Evolutionary conservation across 2,113 vertebrate species (phyloP).

Genomic region (Nothocercus nigrocapillus): DNA sequence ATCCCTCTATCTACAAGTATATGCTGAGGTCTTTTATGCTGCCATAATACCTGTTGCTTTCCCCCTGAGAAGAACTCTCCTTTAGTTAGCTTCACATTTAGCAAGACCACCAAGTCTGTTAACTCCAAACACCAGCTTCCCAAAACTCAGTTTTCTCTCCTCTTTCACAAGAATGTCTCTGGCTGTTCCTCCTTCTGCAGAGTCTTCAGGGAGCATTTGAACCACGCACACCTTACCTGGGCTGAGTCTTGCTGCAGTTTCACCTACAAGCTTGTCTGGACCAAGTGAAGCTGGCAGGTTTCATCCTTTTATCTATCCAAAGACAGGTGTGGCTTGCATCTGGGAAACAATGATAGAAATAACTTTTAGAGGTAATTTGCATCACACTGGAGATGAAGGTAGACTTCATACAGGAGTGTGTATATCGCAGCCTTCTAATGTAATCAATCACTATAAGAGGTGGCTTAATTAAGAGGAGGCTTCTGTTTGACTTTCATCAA

Average conservation of each 20-base stretch:
- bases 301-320: background rate
- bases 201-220: background rate
- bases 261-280: background rate
- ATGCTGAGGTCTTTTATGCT: background rate
- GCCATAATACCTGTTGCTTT: background rate
- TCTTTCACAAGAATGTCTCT: background rate
- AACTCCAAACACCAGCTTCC: background rate
- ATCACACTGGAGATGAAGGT: background rate
- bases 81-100: background rate
- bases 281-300: rapidly evolving
- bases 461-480: background rate
- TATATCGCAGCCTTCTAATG: background rate
- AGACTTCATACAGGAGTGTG: background rate
- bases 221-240: background rate
- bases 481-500: background rate
- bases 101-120: background rate
- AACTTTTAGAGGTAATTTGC: background rate
- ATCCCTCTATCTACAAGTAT: background rate
- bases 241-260: background rate
- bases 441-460: background rate
- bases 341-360: background rate
- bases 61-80: background rate
- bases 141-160: background rate
- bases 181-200: background rate
- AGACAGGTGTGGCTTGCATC: background rate